A percentile compares a stretch with the other conserved stretches of the same genome.
Evolutionary conservation across 1,140 invertebrate species (phyloP).

Genomic region (Musca domestica): DNA sequence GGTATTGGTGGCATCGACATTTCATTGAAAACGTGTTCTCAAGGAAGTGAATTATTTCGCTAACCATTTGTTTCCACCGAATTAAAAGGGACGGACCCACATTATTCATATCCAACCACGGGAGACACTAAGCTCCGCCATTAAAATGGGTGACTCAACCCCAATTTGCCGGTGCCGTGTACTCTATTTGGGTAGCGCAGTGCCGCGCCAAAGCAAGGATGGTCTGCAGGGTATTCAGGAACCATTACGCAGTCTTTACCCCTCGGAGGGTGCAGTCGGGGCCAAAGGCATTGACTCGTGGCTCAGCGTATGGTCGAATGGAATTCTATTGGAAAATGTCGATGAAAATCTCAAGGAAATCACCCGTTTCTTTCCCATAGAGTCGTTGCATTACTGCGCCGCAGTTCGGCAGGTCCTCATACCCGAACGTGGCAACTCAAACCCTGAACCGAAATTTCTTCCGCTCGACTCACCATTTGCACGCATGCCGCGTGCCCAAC

Average conservation of each 20-base stretch:
- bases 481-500: slow-evolving; percentile 79
- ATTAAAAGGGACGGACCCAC: neutral
- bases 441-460: slow-evolving; percentile 78
- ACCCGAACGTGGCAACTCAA: slow-evolving; percentile 57
- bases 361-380: slow-evolving; percentile 95
- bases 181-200: slow-evolving; percentile 95
- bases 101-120: too few species aligned
- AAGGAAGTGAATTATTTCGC: slow-evolving; percentile 12
- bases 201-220: slow-evolving; percentile 96
- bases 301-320: slow-evolving; percentile 96
- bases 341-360: slow-evolving; percentile 94
- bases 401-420: slow-evolving; percentile 84
- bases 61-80: neutral
- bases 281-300: slow-evolving; percentile 94
- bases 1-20: too few species aligned
- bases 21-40: slow-evolving; percentile 19
- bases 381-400: slow-evolving; percentile 95
- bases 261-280: slow-evolving; percentile 71
- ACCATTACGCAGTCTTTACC: slow-evolving; percentile 93
- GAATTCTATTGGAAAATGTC: slow-evolving; percentile 92
- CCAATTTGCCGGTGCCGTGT: slow-evolving; percentile 95
- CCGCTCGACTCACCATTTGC: slow-evolving; percentile 96
- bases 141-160: slow-evolving; percentile 64
- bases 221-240: slow-evolving; percentile 97
- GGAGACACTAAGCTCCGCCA: too few species aligned